phyloP scores from a whole-genome alignment of 2,113 vertebrate genomes.

The Phodopus roborovskii region DNA sequence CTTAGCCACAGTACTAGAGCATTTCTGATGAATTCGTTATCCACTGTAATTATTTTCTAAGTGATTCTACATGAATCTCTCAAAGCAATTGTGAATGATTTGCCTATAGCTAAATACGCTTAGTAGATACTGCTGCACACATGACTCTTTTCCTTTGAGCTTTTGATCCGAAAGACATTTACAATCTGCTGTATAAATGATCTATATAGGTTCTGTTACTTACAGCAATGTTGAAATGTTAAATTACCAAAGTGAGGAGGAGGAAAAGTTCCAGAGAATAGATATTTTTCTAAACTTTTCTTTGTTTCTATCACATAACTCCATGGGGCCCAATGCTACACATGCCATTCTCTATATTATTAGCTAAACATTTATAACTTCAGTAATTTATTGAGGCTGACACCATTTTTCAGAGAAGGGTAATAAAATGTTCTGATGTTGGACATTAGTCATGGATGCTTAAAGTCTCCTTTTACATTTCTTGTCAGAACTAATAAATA shows the following conservation, averaged over 20 bases:
- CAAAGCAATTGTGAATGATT: not conserved
- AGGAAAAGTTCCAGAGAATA: not conserved
- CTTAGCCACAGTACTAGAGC: not conserved
- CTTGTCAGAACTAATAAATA: slow-evolving; percentile 76
- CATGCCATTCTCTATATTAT: slow-evolving; percentile 20
- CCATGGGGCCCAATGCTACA: not conserved
- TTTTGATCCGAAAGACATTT: slow-evolving; percentile 49
- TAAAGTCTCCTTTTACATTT: slow-evolving; percentile 69
- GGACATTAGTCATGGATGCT: slow-evolving; percentile 64
- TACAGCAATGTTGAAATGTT: slow-evolving; percentile 36
- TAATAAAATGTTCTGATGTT: slow-evolving; percentile 73
- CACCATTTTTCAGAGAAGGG: slow-evolving; percentile 66
- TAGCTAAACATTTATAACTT: slow-evolving; percentile 61
- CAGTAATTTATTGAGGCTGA: slow-evolving; percentile 65
- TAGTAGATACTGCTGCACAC: not conserved
- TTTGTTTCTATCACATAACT: slow-evolving; percentile 51
- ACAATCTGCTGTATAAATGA: slow-evolving; percentile 1
- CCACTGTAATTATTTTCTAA: not conserved
- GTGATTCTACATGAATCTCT: not conserved
- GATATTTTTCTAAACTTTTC: slow-evolving; percentile 42
- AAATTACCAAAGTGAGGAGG: slow-evolving; percentile 24
- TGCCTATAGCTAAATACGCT: not conserved
- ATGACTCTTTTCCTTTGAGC: not conserved
- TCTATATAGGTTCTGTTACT: slow-evolving; percentile 6
- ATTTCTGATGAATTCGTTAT: fast-evolving